Base-by-base conservation (phyloP, 2,113 vertebrate genomes). In the Equus quagga region DNA sequence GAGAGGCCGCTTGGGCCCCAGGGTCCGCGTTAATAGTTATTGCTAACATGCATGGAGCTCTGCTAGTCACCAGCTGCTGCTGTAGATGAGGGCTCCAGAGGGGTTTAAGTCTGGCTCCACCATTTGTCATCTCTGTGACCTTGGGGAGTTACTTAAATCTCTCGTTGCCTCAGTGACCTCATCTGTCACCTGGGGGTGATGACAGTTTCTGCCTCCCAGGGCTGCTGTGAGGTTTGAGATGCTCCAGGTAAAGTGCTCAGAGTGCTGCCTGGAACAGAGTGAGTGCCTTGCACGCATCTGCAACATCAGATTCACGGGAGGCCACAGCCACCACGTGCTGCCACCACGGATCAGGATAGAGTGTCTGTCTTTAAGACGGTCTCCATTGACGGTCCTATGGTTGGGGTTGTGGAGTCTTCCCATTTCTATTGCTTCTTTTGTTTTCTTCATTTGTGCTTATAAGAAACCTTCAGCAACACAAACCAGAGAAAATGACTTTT, bases 1-100 rank as follows among this genome's bases (percentile, higher is more conserved):
- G 26, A 69, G 67, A 31, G 28, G 51, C 41, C 14, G 56, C 69
- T 26, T 56, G 19, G 19, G 3, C 28, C 44, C 54, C 44, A 1
- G 33, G 19, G 3, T 3, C 8, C 0, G 15, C 26, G 0, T 5
- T 3, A 12, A 6, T 9, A 8, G 2, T 9, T 5, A 3, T 9
- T 18, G 3, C 7, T 56, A 49, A 51, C 49, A 10, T 2, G 8
- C 31, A 0, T 4, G 1, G 54, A 67, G 8, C 14, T 10, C 23
- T 8, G 31, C 44, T 26, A 8, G 1, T 24, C 10, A 21, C 17
- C 33, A 56, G 9, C 36, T 2, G 21, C 69, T 6, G n/a, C n/a
- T 54, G n/a, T 33, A 44, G 46, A 24, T 0, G 31, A 46, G 58
- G n/a, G 10, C 49, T 64, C 21, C 33, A 12, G n/a, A n/a, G 26